Evolutionary conservation across 2,888 invertebrate species (phyloP).

Genomic region (Oxystoma pomonae): DNA sequence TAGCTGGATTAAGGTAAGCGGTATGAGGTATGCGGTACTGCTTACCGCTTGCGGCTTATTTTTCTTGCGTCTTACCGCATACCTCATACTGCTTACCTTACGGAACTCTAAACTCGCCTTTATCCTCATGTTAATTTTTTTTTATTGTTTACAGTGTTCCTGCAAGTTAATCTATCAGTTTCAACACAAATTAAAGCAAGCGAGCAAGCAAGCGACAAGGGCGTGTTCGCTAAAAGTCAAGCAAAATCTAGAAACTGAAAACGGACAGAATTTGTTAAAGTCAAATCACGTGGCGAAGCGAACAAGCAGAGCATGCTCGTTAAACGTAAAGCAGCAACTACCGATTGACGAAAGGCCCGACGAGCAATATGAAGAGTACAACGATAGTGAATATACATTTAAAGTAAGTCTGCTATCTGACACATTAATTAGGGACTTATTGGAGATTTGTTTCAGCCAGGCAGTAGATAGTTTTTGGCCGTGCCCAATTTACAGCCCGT

Average conservation of each 20-base stretch:
- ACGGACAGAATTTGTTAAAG: constrained; percentile 42
- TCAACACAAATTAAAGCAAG: constrained; percentile 61
- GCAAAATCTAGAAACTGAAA: constrained; percentile 25
- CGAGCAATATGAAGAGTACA: constrained; percentile 33
- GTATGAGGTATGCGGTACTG: no score
- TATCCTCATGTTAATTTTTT: no score
- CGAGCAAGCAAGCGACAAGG: constrained; percentile 38
- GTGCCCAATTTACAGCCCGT: no score
- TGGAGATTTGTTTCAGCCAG: no score
- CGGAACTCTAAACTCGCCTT: no score
- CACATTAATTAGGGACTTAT: no score
- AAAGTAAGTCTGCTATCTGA: constrained; percentile 47
- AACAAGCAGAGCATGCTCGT: constrained; percentile 41
- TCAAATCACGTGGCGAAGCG: constrained; percentile 47
- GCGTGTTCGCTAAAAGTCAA: constrained; percentile 45
- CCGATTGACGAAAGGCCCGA: constrained; percentile 32
- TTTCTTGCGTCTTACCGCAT: no score
- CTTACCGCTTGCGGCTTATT: no score
- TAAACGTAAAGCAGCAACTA: constrained; percentile 36
- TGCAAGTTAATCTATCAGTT: constrained; percentile 66
- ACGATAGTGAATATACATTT: constrained; percentile 51
- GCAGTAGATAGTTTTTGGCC: no score
- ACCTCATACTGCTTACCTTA: no score
- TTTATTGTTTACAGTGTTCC: constrained; percentile 53
- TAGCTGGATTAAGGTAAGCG: no score